Conservation (phyloP, 2,113 vertebrate genomes). For the Passer montanus region DNA sequence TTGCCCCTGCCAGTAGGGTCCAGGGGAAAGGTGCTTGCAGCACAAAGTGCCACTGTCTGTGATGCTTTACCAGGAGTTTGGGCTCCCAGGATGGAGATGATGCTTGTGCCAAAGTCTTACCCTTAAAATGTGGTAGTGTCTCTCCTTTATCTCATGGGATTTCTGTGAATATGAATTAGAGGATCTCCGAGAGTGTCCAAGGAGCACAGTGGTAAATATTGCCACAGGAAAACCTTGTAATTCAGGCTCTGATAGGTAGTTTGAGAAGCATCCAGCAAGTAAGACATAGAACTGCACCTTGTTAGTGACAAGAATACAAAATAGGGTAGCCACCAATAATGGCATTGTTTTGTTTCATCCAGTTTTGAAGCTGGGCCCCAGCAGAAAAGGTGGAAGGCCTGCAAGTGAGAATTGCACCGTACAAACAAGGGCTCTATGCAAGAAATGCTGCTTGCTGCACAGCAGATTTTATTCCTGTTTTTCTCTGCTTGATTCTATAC, state of each 20-base stretch:
- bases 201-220: background rate
- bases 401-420: accelerated
- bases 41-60: background rate
- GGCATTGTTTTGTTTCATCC: background rate
- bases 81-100: background rate
- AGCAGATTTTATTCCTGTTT: background rate
- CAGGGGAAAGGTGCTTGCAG: background rate
- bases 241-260: background rate
- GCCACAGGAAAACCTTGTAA: background rate
- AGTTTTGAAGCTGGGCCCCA: background rate
- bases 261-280: background rate
- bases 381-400: background rate
- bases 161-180: background rate
- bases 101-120: background rate
- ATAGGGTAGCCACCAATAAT: background rate
- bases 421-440: background rate
- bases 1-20: background rate
- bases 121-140: background rate
- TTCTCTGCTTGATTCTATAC: background rate
- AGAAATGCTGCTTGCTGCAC: background rate
- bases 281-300: background rate
- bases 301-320: background rate
- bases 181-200: background rate
- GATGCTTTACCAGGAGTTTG: background rate
- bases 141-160: background rate